A percentile compares a stretch with the other conserved stretches of the same genome.
Evolutionary conservation across 2,113 vertebrate genomes (phyloP).

Genomic region (Alouatta palliata): DNA sequence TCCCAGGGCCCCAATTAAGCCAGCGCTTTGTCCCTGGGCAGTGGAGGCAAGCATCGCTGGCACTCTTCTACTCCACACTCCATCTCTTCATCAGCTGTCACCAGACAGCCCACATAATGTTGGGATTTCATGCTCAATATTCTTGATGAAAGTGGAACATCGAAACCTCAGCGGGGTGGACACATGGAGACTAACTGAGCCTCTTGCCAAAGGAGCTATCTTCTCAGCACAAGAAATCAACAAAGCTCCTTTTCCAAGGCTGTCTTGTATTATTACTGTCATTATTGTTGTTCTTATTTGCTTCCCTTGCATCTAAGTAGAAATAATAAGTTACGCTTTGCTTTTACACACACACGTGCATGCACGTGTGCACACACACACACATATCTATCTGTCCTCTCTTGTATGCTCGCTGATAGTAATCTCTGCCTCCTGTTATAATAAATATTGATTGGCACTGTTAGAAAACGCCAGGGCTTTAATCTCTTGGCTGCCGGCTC

Average conservation of each 20-base stretch:
- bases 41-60: slow-evolving; percentile 49
- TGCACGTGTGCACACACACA: background rate
- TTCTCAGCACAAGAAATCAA: slow-evolving; percentile 68
- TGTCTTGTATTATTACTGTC: slow-evolving; percentile 40
- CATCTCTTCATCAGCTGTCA: slow-evolving; percentile 75
- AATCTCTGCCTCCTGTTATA: slow-evolving; percentile 73
- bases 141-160: slow-evolving; percentile 80
- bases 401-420: slow-evolving; percentile 66
- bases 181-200: slow-evolving; percentile 73
- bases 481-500: slow-evolving; percentile 66
- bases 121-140: slow-evolving; percentile 84
- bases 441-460: slow-evolving; percentile 79
- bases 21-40: slow-evolving; percentile 53
- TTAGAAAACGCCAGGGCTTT: slow-evolving; percentile 65
- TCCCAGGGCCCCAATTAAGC: slow-evolving; percentile 59
- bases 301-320: slow-evolving; percentile 59
- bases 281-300: slow-evolving; percentile 52
- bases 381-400: background rate
- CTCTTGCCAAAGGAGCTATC: slow-evolving; percentile 72
- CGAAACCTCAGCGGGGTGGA: slow-evolving; percentile 82
- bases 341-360: background rate
- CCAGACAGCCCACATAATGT: slow-evolving; percentile 74
- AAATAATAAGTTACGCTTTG: slow-evolving; percentile 69
- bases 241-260: slow-evolving; percentile 55
- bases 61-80: background rate